Evolutionary conservation across 2,113 vertebrate species (phyloP).

Genomic region (Onychostruthus taczanowskii): DNA sequence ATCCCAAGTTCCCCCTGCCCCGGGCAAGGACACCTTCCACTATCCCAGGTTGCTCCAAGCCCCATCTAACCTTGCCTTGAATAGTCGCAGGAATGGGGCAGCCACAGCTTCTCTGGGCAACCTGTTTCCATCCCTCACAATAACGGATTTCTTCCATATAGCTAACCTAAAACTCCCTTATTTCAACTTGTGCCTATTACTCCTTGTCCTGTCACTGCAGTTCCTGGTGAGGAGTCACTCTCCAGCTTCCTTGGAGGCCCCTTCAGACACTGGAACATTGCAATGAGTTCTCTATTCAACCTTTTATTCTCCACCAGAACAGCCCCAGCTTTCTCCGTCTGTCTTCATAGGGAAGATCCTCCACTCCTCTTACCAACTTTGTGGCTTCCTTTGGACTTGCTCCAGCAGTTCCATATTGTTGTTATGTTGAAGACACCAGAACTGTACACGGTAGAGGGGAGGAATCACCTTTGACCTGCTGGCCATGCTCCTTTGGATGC

Average conservation of each 20-base stretch:
- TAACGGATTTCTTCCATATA: not conserved
- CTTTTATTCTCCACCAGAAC: not conserved
- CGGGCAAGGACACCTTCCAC: not conserved
- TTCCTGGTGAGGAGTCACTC: not conserved
- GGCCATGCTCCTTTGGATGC: not conserved
- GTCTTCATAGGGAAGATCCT: not conserved
- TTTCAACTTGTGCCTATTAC: not conserved
- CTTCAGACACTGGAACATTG: not conserved
- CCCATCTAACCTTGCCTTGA: not conserved
- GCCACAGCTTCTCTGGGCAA: not conserved
- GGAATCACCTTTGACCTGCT: rapidly evolving
- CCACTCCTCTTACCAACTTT: not conserved
- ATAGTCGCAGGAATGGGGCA: not conserved
- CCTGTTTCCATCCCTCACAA: not conserved
- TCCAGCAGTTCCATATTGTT: not conserved
- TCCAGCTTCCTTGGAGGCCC: too few relatives aligned
- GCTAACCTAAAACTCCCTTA: not conserved
- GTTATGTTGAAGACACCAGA: not conserved
- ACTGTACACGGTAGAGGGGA: not conserved
- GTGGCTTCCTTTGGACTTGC: not conserved
- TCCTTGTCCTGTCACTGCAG: not conserved
- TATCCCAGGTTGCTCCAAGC: not conserved
- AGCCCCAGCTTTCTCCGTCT: not conserved
- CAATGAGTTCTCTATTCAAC: not conserved
- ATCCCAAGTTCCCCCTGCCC: rapidly evolving